Evolutionary conservation across 30 jellyfish, hydroid and myxozoan genomes (phyloP).

Genomic region (Mastigias papua): DNA sequence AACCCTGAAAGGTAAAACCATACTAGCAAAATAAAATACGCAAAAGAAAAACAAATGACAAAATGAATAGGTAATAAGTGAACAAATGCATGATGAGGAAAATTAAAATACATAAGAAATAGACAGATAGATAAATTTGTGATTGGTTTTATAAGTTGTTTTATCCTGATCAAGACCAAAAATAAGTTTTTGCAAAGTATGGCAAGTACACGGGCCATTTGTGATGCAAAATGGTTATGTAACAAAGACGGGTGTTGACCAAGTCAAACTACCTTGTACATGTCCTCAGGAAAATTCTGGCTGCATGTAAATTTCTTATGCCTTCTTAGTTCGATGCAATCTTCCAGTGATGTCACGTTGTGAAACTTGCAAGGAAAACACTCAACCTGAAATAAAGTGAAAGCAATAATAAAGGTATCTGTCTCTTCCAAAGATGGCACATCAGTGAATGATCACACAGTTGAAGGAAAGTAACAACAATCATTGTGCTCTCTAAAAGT

Average conservation of each 20-base stretch:
- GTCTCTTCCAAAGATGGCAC: too few species aligned
- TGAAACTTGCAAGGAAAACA: conserved; percentile 73
- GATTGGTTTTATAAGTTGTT: too few species aligned
- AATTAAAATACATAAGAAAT: too few species aligned
- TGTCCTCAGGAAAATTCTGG: conserved; percentile 27
- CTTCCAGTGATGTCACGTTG: conserved; percentile 27
- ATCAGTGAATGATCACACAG: too few species aligned
- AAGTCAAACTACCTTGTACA: neutral
- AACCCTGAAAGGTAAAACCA: conserved; percentile 72
- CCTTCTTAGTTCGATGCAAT: conserved; percentile 40
- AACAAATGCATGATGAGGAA: neutral
- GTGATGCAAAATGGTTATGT: neutral
- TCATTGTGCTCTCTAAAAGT: too few species aligned
- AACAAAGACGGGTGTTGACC: neutral
- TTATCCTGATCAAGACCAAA: too few species aligned
- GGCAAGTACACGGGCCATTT: neutral
- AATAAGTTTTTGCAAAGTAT: neutral
- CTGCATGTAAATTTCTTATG: conserved; percentile 55
- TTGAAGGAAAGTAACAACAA: too few species aligned
- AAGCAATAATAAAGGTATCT: too few species aligned
- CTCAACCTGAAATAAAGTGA: conserved; percentile 60
- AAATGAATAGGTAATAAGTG: neutral
- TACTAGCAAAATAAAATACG: too few species aligned
- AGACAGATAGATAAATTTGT: too few species aligned
- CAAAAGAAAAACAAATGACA: too few species aligned